These are phyloP conservation scores for Neolamprologus tretocephalus DNA, from an alignment of 2,113 vertebrate genomes.

Conservation along the genomic window DNA sequence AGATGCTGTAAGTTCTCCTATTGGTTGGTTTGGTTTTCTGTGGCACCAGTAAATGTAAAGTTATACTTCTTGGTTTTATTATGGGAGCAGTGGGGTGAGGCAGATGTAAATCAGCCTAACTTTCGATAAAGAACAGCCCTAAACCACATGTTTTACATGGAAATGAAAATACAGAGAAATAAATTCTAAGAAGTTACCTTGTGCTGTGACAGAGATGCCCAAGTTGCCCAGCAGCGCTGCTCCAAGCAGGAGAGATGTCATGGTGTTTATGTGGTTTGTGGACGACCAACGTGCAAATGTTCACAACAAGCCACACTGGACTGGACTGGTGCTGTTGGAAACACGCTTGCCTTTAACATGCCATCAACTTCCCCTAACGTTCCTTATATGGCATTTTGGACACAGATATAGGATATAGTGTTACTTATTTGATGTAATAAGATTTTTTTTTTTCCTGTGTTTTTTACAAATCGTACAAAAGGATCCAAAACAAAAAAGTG, in stretches of 20 bases:
- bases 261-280: neutral
- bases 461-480: neutral
- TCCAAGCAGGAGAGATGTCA: conserved; percentile 22
- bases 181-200: conserved; percentile 26
- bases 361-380: neutral
- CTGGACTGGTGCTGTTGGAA: neutral
- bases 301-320: neutral
- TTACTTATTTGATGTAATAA: neutral
- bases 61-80: neutral
- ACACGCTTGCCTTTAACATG: neutral
- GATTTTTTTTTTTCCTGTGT: neutral
- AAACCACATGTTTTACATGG: neutral
- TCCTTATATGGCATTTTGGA: neutral
- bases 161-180: neutral
- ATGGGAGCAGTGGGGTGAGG: neutral
- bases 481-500: neutral
- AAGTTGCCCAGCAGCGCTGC: conserved; percentile 29
- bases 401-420: neutral
- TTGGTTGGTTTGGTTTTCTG: neutral
- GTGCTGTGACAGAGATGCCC: neutral
- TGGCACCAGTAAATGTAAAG: neutral
- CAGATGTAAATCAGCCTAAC: neutral
- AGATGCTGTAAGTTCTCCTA: neutral
- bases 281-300: neutral
- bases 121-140: neutral